A percentile compares a stretch with the other conserved stretches of the same genome.
Evolutionary conservation across 2,797 vertebrate species (phyloP).

Genomic region (Pangasius mekongensis): DNA sequence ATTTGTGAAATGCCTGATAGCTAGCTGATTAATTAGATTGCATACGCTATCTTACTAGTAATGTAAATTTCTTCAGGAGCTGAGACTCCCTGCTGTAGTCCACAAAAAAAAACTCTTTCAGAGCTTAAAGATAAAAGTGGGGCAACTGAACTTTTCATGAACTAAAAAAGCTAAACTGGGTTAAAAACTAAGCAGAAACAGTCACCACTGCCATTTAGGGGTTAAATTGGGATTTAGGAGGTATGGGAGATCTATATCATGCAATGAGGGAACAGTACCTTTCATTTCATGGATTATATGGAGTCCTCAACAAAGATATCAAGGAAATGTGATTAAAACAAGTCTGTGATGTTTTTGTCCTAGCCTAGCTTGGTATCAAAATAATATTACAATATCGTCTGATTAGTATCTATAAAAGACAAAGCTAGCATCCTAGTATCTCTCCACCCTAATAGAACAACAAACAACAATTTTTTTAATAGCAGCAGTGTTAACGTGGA

Average conservation of each 20-base stretch:
- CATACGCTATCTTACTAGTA: background rate
- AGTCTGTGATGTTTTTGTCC: background rate
- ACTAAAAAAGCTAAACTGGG: conserved; percentile 8
- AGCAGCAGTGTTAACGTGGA: background rate
- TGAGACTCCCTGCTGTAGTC: background rate
- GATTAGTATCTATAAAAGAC: background rate
- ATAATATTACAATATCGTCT: background rate
- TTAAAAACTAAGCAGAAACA: conserved; percentile 1
- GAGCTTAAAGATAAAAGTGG: conserved; percentile 13
- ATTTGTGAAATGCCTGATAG: background rate
- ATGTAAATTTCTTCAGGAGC: background rate
- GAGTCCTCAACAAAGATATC: background rate
- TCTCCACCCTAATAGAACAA: background rate
- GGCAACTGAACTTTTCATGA: background rate
- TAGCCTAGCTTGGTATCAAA: background rate
- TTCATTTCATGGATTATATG: background rate
- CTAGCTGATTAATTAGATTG: background rate
- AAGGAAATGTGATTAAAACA: background rate
- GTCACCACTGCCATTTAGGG: background rate
- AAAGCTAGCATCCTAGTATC: background rate
- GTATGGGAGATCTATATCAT: too few relatives aligned
- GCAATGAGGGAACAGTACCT: background rate
- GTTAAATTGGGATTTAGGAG: background rate
- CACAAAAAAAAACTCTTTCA: background rate
- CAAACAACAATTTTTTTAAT: background rate